These are phyloP conservation scores for Anorthoa munda DNA, from an alignment of 2,888 invertebrate species.

Conservation along the genomic window DNA sequence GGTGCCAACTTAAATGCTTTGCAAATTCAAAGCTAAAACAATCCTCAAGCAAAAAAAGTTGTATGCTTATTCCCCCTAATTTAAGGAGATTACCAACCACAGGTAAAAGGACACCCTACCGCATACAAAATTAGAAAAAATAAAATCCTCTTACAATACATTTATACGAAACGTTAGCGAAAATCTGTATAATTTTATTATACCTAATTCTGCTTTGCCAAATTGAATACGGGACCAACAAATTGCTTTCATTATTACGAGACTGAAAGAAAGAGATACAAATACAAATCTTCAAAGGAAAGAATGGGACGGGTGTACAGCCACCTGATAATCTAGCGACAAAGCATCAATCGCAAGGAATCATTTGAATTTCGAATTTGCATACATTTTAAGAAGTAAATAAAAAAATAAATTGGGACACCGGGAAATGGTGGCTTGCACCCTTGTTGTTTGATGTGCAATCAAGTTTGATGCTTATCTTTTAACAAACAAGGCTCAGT, in stretches of 20 bases:
- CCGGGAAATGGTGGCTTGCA: conserved; percentile 58
- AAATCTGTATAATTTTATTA: conserved; percentile 90
- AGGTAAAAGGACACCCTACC: conserved; percentile 74
- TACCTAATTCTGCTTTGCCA: conserved; percentile 75
- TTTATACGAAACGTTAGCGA: conserved; percentile 72
- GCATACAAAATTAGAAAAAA: conserved; percentile 69
- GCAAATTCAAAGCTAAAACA: neutral
- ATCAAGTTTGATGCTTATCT: conserved; percentile 57
- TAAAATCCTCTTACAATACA: conserved; percentile 79
- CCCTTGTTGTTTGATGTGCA: conserved; percentile 59
- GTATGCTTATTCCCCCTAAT: conserved; percentile 51
- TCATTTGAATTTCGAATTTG: conserved; percentile 81
- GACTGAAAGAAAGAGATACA: conserved; percentile 65
- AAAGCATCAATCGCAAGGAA: conserved; percentile 78
- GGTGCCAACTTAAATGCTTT: too few relatives aligned
- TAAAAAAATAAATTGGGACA: conserved; percentile 77
- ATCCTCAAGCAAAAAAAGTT: conserved; percentile 19
- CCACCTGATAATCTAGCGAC: conserved; percentile 77
- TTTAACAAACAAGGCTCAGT: conserved; percentile 24
- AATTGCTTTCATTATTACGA: conserved; percentile 76
- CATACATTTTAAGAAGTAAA: conserved; percentile 82
- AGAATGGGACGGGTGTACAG: conserved; percentile 43
- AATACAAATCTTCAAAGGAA: conserved; percentile 19
- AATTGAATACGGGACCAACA: conserved; percentile 78
- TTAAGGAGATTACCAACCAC: conserved; percentile 76